Conservation (phyloP, 2,888 invertebrate species). For the Ctena decussata region DNA sequence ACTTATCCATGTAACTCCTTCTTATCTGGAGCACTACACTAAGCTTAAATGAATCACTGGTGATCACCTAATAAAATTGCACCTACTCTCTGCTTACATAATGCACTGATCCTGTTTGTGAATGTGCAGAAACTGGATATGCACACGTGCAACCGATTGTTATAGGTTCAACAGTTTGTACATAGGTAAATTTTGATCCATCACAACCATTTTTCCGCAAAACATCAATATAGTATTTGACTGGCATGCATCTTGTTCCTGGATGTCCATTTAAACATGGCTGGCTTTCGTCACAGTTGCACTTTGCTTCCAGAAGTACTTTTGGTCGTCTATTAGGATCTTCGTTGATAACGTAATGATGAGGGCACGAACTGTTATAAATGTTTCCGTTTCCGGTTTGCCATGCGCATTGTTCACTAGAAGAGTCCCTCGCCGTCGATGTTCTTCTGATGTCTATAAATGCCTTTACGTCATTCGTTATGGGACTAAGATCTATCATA, state of each 20-base stretch:
- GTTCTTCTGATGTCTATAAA: background rate
- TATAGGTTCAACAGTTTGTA: background rate
- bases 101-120: no score
- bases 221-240: background rate
- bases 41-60: no score
- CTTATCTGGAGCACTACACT: no score
- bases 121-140: no score
- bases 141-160: background rate
- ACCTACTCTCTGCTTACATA: no score
- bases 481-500: background rate
- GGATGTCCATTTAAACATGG: background rate
- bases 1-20: no score
- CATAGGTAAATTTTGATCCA: background rate
- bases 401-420: background rate
- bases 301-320: background rate
- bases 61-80: no score
- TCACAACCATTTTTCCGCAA: background rate
- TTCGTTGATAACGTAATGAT: no score
- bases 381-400: background rate
- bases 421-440: background rate
- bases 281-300: background rate
- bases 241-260: background rate
- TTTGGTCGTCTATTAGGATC: background rate
- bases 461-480: background rate
- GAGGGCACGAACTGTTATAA: no score